Conservation (phyloP, 2,797 vertebrate species). For the Xiphorhynchus erythropygius region DNA sequence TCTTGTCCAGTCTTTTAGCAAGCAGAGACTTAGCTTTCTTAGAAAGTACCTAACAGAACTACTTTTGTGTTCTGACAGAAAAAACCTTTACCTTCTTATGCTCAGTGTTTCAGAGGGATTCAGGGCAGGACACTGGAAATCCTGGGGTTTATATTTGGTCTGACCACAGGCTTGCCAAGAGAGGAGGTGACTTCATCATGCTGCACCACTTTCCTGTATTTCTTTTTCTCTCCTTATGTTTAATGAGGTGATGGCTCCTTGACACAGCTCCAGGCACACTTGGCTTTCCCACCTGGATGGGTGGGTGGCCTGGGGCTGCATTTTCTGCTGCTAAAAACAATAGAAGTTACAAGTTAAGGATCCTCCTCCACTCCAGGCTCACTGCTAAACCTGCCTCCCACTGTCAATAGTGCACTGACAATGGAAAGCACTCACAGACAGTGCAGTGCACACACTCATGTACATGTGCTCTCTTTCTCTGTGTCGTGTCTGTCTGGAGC, state of each 20-base stretch:
- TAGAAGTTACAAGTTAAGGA: neutral
- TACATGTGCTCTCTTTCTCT: fast-evolving
- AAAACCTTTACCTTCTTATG: neutral
- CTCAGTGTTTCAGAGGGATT: neutral
- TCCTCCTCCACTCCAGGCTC: neutral
- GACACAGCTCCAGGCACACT: neutral
- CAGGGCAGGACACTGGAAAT: neutral
- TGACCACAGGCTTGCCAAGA: neutral
- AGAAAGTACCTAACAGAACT: neutral
- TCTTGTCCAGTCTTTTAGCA: neutral
- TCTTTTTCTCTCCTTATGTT: neutral
- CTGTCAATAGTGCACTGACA: neutral
- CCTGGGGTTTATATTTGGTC: neutral
- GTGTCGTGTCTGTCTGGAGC: neutral
- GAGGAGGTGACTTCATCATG: neutral
- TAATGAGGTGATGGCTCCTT: neutral
- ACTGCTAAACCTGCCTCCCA: fast-evolving
- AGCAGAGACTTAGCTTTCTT: neutral
- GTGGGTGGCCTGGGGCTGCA: neutral
- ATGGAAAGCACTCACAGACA: fast-evolving
- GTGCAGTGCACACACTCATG: neutral
- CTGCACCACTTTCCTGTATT: neutral
- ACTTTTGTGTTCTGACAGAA: neutral
- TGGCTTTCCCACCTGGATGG: neutral
- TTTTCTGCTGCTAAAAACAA: neutral